These are phyloP conservation scores for Melanotaenia nigrans DNA, from an alignment of 2,797 vertebrate genomes.

Conservation along the genomic window DNA sequence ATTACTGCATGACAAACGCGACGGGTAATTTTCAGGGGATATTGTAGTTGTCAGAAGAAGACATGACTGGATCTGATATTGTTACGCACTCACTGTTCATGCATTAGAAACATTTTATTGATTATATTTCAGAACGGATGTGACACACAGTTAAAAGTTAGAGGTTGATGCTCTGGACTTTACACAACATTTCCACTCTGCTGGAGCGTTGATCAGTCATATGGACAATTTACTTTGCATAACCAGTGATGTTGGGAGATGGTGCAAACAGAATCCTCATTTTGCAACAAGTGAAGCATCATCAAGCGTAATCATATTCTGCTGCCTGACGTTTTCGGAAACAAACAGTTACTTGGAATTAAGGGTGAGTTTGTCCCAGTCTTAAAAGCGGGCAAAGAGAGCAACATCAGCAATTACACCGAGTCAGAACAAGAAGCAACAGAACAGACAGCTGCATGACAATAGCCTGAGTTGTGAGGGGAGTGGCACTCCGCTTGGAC, in stretches of 20 bases:
- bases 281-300: background rate
- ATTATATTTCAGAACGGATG: background rate
- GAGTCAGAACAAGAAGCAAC: slow-evolving; percentile 3
- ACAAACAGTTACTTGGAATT: no score
- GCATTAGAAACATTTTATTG: no score
- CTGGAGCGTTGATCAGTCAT: no score
- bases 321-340: no score
- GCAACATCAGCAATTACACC: no score
- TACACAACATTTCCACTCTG: background rate
- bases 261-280: background rate
- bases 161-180: background rate
- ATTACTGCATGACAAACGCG: fast-evolving
- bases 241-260: background rate
- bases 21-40: background rate
- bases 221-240: background rate
- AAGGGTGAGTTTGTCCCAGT: no score
- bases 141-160: background rate
- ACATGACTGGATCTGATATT: no score
- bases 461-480: slow-evolving; percentile 28
- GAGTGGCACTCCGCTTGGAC: slow-evolving; percentile 58
- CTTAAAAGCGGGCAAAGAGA: no score
- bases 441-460: slow-evolving; percentile 5
- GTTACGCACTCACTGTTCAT: no score
- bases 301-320: no score
- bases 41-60: background rate